Percentiles rank a stretch among this genome's conserved stretches.
Conservation (phyloP, 2,888 invertebrate species). For the Microplitis deprimator region DNA sequence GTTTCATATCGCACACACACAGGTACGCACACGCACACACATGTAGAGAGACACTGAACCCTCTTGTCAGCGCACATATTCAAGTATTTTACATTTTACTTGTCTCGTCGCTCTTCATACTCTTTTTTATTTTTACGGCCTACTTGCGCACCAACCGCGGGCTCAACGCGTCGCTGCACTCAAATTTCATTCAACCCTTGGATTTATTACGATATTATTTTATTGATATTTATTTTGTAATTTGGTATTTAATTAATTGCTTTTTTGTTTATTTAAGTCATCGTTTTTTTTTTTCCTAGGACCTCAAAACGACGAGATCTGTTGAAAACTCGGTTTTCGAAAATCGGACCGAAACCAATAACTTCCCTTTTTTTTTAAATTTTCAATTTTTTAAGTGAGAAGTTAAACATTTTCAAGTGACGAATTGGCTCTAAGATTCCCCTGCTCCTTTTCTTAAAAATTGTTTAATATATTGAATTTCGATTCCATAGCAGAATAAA, state of each 20-base stretch:
- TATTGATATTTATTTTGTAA: background rate
- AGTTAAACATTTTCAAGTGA: no score
- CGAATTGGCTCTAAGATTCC: no score
- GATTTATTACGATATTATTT: background rate
- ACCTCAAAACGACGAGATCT: no score
- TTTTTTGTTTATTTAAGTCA: no score
- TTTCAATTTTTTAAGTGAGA: no score
- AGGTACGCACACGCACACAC: background rate
- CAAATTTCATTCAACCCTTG: background rate
- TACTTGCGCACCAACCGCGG: constrained; percentile 44
- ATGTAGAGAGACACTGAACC: background rate
- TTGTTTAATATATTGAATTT: no score
- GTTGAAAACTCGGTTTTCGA: no score
- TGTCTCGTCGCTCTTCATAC: constrained; percentile 55
- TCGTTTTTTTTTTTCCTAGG: no score
- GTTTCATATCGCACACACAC: constrained; percentile 39
- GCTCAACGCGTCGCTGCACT: constrained; percentile 36
- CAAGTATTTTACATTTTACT: constrained; percentile 50
- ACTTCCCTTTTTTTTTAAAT: no score
- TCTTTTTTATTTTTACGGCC: constrained; percentile 50
- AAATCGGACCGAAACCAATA: no score
- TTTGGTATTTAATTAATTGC: background rate
- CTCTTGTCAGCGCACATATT: background rate
- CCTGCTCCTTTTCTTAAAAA: no score
- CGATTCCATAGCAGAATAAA: no score